A percentile compares a stretch with the other conserved stretches of the same genome.
Evolutionary conservation across 2,797 vertebrate genomes (phyloP).

Genomic region (Spinus pinus): DNA sequence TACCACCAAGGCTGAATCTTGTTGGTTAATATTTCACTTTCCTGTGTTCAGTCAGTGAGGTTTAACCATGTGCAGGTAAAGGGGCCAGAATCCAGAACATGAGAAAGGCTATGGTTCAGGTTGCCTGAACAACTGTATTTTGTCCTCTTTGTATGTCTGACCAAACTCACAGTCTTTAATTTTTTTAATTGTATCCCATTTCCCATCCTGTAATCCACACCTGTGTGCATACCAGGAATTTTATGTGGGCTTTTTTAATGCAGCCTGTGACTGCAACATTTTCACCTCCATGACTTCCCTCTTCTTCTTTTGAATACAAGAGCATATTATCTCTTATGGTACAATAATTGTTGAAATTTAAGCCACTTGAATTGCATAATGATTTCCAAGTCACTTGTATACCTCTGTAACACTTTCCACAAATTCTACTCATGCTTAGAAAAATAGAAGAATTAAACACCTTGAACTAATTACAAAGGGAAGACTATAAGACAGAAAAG

Average conservation of each 20-base stretch:
- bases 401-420: neutral
- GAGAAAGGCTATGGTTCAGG: neutral
- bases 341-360: neutral
- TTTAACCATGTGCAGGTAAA: neutral
- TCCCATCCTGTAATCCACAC: neutral
- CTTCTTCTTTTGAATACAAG: neutral
- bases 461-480: neutral
- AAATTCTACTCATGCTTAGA: neutral
- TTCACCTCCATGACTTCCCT: neutral
- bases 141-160: neutral
- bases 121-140: neutral
- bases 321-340: neutral
- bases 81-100: neutral
- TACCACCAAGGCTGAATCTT: neutral
- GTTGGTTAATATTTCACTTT: neutral
- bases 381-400: neutral
- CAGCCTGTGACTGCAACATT: neutral
- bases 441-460: neutral
- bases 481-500: neutral
- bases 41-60: neutral
- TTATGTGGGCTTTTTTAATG: neutral
- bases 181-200: neutral
- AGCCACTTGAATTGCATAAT: neutral
- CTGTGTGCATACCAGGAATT: neutral
- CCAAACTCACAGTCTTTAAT: neutral